Conservation (phyloP, 2,888 invertebrate genomes). For the Tenthredo livida region DNA sequence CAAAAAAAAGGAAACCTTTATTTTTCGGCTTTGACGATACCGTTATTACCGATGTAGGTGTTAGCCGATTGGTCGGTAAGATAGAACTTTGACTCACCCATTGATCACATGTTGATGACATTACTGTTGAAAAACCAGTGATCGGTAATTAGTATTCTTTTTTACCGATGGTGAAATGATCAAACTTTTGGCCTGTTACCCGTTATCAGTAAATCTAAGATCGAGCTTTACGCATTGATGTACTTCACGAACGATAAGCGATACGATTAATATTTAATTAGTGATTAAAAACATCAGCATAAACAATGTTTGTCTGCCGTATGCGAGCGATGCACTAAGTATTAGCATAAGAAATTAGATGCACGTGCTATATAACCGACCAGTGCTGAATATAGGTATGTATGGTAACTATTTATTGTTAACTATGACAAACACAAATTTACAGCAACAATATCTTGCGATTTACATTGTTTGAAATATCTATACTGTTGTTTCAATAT, state of each 20-base stretch:
- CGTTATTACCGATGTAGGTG: neutral
- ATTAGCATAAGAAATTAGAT: conserved; percentile 9
- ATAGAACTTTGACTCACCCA: neutral
- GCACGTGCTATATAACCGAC: neutral
- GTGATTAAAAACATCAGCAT: neutral
- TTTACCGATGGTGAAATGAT: neutral
- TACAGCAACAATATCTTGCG: conserved; percentile 6
- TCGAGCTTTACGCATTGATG: neutral
- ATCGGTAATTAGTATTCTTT: neutral
- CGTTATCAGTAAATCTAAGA: neutral
- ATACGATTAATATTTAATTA: neutral
- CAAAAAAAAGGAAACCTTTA: neutral
- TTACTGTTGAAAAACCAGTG: neutral
- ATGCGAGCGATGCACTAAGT: neutral
- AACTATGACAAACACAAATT: neutral
- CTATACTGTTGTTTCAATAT: neutral
- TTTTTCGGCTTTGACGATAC: neutral
- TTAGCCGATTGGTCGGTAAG: neutral
- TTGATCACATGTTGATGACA: neutral
- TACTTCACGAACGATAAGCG: neutral
- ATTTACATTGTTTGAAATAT: neutral
- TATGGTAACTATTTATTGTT: neutral
- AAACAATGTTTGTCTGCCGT: neutral
- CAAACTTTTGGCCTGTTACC: neutral
- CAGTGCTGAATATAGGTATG: neutral